These are phyloP conservation scores for Lasioglossum oenotherae DNA, from an alignment of 2,888 invertebrate species.

Conservation along the genomic window DNA sequence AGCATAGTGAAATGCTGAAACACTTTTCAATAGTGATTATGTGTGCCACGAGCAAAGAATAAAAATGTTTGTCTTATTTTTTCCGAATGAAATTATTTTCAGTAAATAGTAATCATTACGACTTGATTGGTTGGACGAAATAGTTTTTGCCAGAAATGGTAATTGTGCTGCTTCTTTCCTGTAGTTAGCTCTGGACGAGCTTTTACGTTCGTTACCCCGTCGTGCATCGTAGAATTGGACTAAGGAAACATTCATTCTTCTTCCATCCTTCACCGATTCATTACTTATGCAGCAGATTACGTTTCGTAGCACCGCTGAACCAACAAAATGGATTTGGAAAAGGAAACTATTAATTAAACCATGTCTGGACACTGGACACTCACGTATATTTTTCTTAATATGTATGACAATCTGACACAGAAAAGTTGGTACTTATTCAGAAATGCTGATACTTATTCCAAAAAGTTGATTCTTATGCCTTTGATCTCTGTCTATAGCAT, in stretches of 20 bases:
- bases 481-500: too few relatives aligned
- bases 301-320: neutral
- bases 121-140: neutral
- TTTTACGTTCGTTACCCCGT: slow-evolving; percentile 1
- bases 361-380: neutral
- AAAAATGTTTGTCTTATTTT: neutral
- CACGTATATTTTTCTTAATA: neutral
- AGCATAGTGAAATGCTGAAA: too few relatives aligned
- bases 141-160: neutral
- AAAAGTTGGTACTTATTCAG: too few relatives aligned
- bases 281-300: slow-evolving; percentile 23
- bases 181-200: neutral
- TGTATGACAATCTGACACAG: too few relatives aligned
- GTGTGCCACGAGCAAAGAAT: neutral
- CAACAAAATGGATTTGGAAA: neutral
- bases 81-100: neutral
- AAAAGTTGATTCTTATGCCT: too few relatives aligned
- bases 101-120: neutral
- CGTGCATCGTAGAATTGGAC: slow-evolving; percentile 47
- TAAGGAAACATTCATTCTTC: slow-evolving; percentile 52
- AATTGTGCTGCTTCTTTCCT: neutral
- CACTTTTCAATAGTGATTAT: too few relatives aligned
- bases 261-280: neutral
- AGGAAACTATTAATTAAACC: neutral
- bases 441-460: too few relatives aligned